These are phyloP conservation scores for Protosalanx chinensis DNA, from an alignment of 2,797 vertebrate genomes.

Conservation along the genomic window DNA sequence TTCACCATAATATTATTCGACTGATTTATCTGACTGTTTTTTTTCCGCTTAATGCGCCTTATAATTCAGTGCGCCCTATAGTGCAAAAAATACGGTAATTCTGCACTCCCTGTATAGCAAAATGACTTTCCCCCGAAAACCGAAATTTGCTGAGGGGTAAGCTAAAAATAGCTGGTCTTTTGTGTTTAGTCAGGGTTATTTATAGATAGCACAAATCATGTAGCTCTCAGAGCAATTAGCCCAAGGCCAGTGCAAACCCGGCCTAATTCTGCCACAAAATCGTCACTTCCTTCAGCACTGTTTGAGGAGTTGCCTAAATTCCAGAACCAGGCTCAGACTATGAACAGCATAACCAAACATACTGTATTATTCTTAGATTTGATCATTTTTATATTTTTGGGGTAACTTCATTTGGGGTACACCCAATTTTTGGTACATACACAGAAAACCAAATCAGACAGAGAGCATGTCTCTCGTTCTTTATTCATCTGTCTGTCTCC, in stretches of 20 bases:
- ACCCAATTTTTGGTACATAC: no score
- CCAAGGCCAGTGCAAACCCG: slow-evolving; percentile 33
- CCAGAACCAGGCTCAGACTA: background rate
- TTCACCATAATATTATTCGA: no score
- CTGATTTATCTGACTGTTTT: no score
- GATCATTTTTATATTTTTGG: no score
- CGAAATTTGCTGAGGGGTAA: background rate
- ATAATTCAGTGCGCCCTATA: no score
- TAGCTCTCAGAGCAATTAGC: slow-evolving; percentile 50
- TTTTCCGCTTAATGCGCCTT: no score
- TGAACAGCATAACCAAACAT: background rate
- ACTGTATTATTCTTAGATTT: no score
- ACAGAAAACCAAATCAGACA: no score
- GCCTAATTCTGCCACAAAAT: slow-evolving; percentile 31
- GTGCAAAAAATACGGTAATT: no score
- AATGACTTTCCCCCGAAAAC: background rate
- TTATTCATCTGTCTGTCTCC: no score
- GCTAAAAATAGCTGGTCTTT: slow-evolving; percentile 22
- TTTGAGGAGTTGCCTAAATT: background rate
- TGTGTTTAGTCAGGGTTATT: slow-evolving; percentile 37
- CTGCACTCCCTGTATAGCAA: background rate
- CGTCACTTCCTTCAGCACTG: background rate
- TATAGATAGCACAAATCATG: slow-evolving; percentile 30
- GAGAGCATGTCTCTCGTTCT: no score
- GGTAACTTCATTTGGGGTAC: no score